A percentile compares a stretch with the other conserved stretches of the same genome.
Evolutionary conservation across 1,140 invertebrate genomes (phyloP).

Genomic region (Alviniconcha marisindica): DNA sequence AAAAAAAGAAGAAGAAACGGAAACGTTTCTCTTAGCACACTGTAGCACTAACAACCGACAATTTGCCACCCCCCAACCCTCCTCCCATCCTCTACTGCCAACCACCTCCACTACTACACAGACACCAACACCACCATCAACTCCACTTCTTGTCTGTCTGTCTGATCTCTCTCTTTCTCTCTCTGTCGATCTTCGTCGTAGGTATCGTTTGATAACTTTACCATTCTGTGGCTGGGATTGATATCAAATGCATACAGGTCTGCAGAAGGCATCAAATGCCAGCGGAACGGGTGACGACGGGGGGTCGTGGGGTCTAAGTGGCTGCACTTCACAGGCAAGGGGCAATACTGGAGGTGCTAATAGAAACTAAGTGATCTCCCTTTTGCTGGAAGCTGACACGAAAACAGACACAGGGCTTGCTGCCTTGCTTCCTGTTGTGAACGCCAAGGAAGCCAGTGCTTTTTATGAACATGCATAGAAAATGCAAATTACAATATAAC

Average conservation of each 20-base stretch:
- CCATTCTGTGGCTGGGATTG: conserved; percentile 1
- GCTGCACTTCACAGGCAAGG: conserved; percentile 18
- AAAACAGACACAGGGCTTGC: too few species aligned
- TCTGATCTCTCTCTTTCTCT: too few species aligned
- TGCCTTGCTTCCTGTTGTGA: too few species aligned
- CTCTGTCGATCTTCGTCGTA: neutral
- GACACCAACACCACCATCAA: too few species aligned
- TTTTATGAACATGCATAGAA: too few species aligned
- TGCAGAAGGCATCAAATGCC: neutral
- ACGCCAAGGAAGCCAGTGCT: too few species aligned
- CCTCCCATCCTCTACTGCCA: neutral
- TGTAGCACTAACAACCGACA: too few species aligned
- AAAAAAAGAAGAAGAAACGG: too few species aligned
- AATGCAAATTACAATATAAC: too few species aligned
- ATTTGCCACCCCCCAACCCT: neutral
- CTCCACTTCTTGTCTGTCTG: neutral
- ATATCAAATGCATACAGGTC: neutral
- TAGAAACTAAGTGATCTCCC: conserved; percentile 29
- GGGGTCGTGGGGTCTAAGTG: conserved; percentile 1
- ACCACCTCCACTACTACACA: too few species aligned
- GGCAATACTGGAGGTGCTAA: neutral
- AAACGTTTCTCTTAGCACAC: too few species aligned
- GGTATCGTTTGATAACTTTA: conserved; percentile 1
- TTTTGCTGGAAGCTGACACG: neutral
- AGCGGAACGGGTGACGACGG: neutral